Evolutionary conservation across 2,113 vertebrate species (phyloP), one percentile per base, ranked within the genome.

Genomic region (Epinephelus cyanopodus): DNA sequence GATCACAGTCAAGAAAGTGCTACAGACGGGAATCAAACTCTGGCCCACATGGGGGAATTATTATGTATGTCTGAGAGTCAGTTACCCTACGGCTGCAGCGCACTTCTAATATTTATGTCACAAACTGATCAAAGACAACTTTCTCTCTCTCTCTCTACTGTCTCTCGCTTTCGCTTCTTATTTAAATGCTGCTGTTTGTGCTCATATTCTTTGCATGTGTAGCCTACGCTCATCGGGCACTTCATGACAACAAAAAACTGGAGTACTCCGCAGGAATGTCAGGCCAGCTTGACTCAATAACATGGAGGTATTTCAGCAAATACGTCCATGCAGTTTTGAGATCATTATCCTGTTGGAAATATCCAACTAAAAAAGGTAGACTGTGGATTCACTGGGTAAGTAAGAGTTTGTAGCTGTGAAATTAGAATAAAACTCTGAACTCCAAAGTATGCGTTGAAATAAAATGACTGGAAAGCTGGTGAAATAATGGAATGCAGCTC

Each of bases 11-110:
- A 68, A 84, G 74, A 79, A 79, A 84, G 82, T 77, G 42, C 62
- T 78, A 53, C 52, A 85, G 78, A 84, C 80, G 63, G 86, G 72
- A 90, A 85, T 92, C 90, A 85, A 91, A 89, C 86, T 83, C 42
- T 11, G 62, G 45, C 54, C 75, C 84, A 81, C 82, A 79, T 77
- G 54, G 53, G 86, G 76, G 75, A 82, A 88, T 90, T 77, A 78
- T 89, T 89, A 68, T 64, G 78, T 71, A 80, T 77, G 78, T 83
- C 73, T 84, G 58, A 77, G 65, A 89, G 69, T 67, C 57, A 61
- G 70, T 83, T 66, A 83, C 76, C 91, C 74, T 56, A 25, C 66
- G 48, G 89, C 89, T 85, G 63, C 63, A 72, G 73, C 15, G 5
- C 37, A 72, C 65, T 83, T 87, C 73, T 83, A 87, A 89, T 88